Evolutionary conservation across 92 coral and sea anemone genomes (phyloP).

Genomic region (Chrysogorgia sp.): DNA sequence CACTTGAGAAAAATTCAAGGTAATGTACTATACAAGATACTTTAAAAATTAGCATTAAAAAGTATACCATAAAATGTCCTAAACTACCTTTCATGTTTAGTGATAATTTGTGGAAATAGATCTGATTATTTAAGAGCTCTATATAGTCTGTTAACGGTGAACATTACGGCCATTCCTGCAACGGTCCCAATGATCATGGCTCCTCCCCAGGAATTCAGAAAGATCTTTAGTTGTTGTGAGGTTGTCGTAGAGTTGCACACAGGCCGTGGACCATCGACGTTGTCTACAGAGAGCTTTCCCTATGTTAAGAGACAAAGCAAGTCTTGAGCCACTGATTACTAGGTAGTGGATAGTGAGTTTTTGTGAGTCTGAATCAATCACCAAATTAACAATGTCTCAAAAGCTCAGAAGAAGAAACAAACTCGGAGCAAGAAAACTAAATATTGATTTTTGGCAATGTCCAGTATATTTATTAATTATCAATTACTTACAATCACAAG

Average conservation of each 20-base stretch:
- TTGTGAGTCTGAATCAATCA: not conserved
- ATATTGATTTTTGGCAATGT: not conserved
- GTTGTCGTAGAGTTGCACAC: not conserved
- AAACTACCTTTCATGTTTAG: not conserved
- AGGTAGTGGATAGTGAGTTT: no score
- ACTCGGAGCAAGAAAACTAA: no score
- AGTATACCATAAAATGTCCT: no score
- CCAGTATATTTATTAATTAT: no score
- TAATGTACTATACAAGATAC: no score
- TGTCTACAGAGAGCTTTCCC: not conserved
- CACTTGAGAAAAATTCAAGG: no score
- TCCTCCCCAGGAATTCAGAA: conserved; percentile 44
- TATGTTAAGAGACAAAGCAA: not conserved
- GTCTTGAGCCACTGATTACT: no score
- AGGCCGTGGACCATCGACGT: not conserved
- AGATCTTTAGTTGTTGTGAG: conserved; percentile 1
- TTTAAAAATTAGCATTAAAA: no score
- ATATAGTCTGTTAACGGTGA: not conserved
- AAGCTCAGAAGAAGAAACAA: no score
- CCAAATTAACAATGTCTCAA: not conserved
- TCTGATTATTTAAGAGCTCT: not conserved
- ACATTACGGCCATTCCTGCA: conserved; percentile 21
- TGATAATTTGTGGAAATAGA: not conserved
- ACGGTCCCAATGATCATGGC: conserved; percentile 35
- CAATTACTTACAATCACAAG: conserved; percentile 23